Percentiles rank a stretch among this genome's conserved stretches.
Evolutionary conservation across 2,888 invertebrate genomes (phyloP).

Genomic region (Ceraclea dissimilis): DNA sequence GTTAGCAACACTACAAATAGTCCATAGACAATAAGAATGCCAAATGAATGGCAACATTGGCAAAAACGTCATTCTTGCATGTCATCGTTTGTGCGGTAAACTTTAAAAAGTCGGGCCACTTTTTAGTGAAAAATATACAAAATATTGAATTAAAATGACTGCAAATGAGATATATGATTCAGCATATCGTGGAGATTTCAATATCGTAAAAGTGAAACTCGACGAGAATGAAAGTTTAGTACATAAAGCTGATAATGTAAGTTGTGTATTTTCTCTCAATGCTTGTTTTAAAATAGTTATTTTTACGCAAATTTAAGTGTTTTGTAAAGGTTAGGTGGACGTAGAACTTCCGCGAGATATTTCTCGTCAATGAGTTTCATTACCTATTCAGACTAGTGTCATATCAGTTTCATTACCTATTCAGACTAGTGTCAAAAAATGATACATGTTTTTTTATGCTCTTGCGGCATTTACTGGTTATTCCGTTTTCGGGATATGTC

Average conservation of each 20-base stretch:
- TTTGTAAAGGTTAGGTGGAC: too few species aligned
- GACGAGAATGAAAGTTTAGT: constrained; percentile 40
- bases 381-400: too few species aligned
- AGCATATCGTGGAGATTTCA: constrained; percentile 66
- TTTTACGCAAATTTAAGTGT: background rate
- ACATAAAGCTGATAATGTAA: constrained; percentile 17
- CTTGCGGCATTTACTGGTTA: too few species aligned
- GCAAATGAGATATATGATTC: constrained; percentile 46
- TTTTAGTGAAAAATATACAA: background rate
- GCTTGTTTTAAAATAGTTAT: background rate
- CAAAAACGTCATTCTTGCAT: background rate
- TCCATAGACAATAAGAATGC: too few species aligned
- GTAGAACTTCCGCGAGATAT: too few species aligned
- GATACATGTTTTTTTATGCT: too few species aligned
- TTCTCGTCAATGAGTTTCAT: too few species aligned
- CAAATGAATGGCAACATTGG: too few species aligned
- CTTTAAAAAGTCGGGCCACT: constrained; percentile 5
- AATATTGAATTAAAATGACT: constrained; percentile 6
- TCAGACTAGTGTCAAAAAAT: too few species aligned
- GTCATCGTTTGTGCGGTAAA: constrained; percentile 7
- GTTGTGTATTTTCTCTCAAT: background rate
- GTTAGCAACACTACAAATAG: too few species aligned
- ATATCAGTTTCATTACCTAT: too few species aligned
- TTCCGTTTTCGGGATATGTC: too few species aligned
- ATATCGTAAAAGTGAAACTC: constrained; percentile 55